Percentiles rank a stretch among this genome's conserved stretches.
Evolutionary conservation across 2,888 invertebrate genomes (phyloP).

Genomic region (Scrobipalpa atriplicella): DNA sequence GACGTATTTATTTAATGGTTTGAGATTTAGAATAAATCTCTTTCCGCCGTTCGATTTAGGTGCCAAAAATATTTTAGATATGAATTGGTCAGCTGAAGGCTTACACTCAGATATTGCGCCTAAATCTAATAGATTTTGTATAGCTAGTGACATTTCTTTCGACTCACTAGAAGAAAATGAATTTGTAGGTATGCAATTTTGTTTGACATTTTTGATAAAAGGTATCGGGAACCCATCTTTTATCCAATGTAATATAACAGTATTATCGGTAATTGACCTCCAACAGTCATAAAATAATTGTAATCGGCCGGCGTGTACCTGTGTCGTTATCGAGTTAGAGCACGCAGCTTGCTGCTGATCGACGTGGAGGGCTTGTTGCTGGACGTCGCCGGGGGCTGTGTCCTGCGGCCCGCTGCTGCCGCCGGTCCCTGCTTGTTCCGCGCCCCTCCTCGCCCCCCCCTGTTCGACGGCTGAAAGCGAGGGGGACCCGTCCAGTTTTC

Average conservation of each 20-base stretch:
- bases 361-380: neutral
- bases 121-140: neutral
- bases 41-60: neutral
- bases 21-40: too few relatives aligned
- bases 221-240: neutral
- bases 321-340: neutral
- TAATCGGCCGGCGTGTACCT: constrained; percentile 16
- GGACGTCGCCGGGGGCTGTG: neutral
- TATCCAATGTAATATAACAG: neutral
- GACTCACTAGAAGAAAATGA: neutral
- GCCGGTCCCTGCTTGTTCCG: too few relatives aligned
- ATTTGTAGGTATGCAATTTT: neutral
- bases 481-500: constrained; percentile 11
- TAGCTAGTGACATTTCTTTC: neutral
- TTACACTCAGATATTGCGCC: neutral
- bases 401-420: neutral
- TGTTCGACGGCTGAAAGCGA: constrained; percentile 17
- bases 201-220: neutral
- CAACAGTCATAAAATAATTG: neutral
- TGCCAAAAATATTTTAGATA: neutral
- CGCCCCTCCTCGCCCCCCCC: constrained; percentile 1
- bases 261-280: neutral
- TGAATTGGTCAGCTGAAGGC: neutral
- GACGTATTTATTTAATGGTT: too few relatives aligned
- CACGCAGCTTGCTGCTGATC: constrained; percentile 7